These are phyloP conservation scores for Xanthia togata DNA, from an alignment of 2,888 invertebrate species.

Conservation along the genomic window DNA sequence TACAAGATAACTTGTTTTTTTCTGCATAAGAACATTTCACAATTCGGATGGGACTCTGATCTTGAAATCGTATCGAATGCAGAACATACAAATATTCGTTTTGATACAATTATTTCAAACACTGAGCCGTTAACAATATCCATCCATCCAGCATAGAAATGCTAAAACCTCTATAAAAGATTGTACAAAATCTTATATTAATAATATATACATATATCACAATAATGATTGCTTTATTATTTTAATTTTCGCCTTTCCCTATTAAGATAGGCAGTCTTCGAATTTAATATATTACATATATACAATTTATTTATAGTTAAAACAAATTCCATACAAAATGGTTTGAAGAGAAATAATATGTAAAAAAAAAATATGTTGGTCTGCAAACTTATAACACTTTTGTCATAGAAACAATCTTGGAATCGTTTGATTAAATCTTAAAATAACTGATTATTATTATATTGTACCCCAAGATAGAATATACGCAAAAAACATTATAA, in stretches of 20 bases:
- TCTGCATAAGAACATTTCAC: too few relatives aligned
- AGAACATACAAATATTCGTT: not conserved
- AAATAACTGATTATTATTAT: not conserved
- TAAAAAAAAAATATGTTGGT: too few relatives aligned
- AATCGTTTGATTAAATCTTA: not conserved
- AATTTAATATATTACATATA: conserved; percentile 52
- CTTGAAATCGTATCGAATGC: too few relatives aligned
- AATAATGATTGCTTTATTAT: conserved; percentile 46
- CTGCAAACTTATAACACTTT: not conserved
- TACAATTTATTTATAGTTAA: conserved; percentile 23
- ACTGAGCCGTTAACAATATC: not conserved
- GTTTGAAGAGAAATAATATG: not conserved
- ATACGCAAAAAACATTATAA: not conserved
- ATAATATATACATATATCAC: conserved; percentile 57
- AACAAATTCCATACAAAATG: not conserved
- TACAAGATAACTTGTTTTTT: too few relatives aligned
- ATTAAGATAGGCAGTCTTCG: conserved; percentile 26
- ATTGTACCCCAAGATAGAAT: not conserved
- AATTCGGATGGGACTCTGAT: not conserved
- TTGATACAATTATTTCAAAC: not conserved
- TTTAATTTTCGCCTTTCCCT: not conserved
- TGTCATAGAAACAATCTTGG: not conserved
- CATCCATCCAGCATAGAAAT: not conserved
- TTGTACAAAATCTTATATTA: conserved; percentile 40
- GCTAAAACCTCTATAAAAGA: conserved; percentile 14